Evolutionary conservation across 1,140 invertebrate species (phyloP).

Genomic region (Lepidotrigona ventralis): DNA sequence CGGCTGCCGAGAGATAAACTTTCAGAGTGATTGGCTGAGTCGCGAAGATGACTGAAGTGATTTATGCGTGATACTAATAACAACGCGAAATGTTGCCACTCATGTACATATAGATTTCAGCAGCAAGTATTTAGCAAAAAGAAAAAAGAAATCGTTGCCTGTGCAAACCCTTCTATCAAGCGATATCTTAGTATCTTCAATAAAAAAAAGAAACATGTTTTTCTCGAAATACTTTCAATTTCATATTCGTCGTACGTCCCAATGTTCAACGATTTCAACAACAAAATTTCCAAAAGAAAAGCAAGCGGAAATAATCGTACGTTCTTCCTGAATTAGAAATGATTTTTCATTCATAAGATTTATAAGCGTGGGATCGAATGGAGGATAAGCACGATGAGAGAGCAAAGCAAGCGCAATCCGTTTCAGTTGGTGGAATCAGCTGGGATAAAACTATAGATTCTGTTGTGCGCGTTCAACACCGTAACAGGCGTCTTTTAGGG

Average conservation of each 20-base stretch:
- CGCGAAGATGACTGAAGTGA: not conserved
- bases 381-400: not conserved
- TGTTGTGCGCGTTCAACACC: conserved; percentile 36
- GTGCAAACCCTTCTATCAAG: not conserved
- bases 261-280: not conserved
- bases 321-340: not conserved
- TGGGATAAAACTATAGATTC: conserved; percentile 56
- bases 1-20: conserved; percentile 63
- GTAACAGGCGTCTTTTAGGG: conserved; percentile 33
- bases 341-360: not conserved
- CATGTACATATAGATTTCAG: not conserved
- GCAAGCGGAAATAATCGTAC: no score
- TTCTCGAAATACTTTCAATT: not conserved
- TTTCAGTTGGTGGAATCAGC: not conserved
- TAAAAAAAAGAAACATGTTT: not conserved
- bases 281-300: no score
- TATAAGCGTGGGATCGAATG: not conserved
- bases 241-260: not conserved
- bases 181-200: not conserved
- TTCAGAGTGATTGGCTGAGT: conserved; percentile 43
- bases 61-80: not conserved
- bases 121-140: no score
- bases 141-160: not conserved
- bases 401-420: not conserved
- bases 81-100: not conserved